Percentiles rank a stretch among this genome's conserved stretches.
These are phyloP conservation scores for Physocephala rufipes DNA, from an alignment of 2,888 invertebrate species.

Conservation along the genomic window DNA sequence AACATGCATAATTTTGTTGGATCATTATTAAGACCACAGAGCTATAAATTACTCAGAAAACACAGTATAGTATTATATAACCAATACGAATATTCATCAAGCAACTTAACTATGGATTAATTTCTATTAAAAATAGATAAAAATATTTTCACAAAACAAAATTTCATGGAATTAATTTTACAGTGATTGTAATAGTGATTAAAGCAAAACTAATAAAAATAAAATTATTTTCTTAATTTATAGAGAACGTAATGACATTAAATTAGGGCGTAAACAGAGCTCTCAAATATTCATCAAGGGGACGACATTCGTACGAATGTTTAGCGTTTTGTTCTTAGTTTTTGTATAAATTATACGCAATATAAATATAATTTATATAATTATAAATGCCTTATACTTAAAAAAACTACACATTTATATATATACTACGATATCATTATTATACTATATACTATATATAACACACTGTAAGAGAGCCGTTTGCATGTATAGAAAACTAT, in stretches of 20 bases:
- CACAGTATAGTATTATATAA: background rate
- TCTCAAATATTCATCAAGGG: background rate
- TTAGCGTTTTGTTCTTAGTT: background rate
- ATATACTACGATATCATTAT: background rate
- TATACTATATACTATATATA: conserved; percentile 6
- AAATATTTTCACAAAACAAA: background rate
- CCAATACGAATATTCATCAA: background rate
- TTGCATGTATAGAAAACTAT: conserved; percentile 18
- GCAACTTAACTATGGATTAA: too few relatives aligned
- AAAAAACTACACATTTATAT: background rate
- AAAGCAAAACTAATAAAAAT: too few relatives aligned
- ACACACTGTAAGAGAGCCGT: conserved; percentile 11
- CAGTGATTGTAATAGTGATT: too few relatives aligned
- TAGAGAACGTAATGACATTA: background rate
- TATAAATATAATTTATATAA: conserved; percentile 5
- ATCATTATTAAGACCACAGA: too few relatives aligned
- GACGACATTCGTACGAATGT: background rate
- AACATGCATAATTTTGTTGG: too few relatives aligned
- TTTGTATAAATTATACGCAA: background rate
- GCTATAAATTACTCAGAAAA: background rate
- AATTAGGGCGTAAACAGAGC: background rate
- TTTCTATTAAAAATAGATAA: background rate
- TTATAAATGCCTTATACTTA: background rate
- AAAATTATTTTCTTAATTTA: too few relatives aligned
- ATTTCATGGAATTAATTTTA: background rate